Evolutionary conservation across 2,888 invertebrate genomes (phyloP).

Genomic region (Athetis lepigone): DNA sequence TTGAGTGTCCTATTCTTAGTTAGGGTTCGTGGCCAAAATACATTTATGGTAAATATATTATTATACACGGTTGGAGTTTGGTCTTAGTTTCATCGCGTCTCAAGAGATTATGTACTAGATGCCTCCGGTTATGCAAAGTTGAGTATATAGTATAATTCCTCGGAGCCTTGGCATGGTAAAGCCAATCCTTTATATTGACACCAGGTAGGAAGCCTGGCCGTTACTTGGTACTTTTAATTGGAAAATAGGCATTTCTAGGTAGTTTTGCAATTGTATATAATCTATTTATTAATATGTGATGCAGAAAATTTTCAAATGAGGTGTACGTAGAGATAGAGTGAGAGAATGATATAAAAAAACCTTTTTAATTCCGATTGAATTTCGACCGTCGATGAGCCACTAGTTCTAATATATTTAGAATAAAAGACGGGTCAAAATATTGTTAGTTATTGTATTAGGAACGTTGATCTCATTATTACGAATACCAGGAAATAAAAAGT

Average conservation of each 20-base stretch:
- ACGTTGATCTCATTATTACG: no score
- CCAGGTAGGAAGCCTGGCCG: constrained; percentile 4
- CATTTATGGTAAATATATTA: constrained; percentile 40
- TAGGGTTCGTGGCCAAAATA: constrained; percentile 22
- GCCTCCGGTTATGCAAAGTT: constrained; percentile 52
- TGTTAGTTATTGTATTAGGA: not conserved
- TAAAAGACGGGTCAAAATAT: not conserved
- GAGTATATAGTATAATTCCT: constrained; percentile 42
- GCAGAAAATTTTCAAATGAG: no score
- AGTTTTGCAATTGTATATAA: no score
- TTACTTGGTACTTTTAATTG: constrained; percentile 26
- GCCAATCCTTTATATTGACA: constrained; percentile 44
- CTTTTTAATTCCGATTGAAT: no score
- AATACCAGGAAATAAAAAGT: no score
- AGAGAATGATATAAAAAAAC: no score
- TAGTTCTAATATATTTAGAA: no score
- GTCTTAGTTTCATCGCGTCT: constrained; percentile 49
- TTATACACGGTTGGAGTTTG: constrained; percentile 37
- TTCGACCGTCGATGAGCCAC: no score
- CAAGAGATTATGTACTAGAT: constrained; percentile 34
- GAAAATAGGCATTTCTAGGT: constrained; percentile 6
- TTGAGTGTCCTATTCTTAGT: constrained; percentile 32
- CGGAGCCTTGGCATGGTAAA: constrained; percentile 24
- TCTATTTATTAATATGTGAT: no score
- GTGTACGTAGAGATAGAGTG: no score